These are phyloP conservation scores for Antheraea mylitta DNA, from an alignment of 1,140 invertebrate genomes.

Conservation along the genomic window DNA sequence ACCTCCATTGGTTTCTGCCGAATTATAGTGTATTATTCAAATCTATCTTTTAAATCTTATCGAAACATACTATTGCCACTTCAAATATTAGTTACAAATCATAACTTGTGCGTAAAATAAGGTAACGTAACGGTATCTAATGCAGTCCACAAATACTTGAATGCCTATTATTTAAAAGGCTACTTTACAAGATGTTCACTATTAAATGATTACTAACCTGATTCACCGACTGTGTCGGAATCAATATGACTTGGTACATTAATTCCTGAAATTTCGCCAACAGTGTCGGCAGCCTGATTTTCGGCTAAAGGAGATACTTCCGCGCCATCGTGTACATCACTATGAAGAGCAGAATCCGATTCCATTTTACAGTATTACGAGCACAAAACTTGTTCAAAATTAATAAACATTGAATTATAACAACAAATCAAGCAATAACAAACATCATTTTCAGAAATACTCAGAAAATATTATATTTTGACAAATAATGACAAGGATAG, in stretches of 20 bases:
- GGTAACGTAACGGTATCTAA: constrained; percentile 7
- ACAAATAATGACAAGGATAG: constrained; percentile 34
- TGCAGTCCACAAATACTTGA: not conserved
- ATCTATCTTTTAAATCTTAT: not conserved
- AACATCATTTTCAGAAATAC: constrained; percentile 50
- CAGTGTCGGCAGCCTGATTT: constrained; percentile 54
- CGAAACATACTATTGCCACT: too few species aligned
- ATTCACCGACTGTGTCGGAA: constrained; percentile 50
- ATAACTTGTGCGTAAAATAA: not conserved
- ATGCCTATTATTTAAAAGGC: not conserved
- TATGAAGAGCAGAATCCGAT: constrained; percentile 62
- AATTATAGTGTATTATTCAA: constrained; percentile 21
- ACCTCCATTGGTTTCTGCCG: constrained; percentile 58
- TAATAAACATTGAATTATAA: constrained; percentile 65
- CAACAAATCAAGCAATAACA: constrained; percentile 34
- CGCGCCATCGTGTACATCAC: constrained; percentile 71
- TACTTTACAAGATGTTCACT: not conserved
- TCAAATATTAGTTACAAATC: not conserved
- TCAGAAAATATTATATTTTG: constrained; percentile 50
- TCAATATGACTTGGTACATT: constrained; percentile 57
- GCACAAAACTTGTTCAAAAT: constrained; percentile 26
- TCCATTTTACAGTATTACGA: constrained; percentile 57
- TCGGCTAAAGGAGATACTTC: constrained; percentile 68
- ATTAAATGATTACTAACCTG: constrained; percentile 34
- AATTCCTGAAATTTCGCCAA: constrained; percentile 60